These are phyloP conservation scores for Cataglyphis altisquamis DNA, from an alignment of 2,888 invertebrate species.

Conservation along the genomic window DNA sequence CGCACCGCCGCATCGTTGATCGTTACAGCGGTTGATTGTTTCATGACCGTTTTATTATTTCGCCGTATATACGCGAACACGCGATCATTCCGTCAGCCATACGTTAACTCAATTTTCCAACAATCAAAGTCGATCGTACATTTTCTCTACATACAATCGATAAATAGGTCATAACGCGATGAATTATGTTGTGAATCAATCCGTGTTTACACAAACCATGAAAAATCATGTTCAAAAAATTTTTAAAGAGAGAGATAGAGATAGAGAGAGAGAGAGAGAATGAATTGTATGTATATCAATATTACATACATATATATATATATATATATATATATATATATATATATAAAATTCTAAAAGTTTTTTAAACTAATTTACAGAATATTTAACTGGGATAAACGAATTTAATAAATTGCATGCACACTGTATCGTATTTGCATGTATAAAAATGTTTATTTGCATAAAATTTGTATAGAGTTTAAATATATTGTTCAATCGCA, in stretches of 20 bases:
- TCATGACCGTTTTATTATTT: slow-evolving; percentile 75
- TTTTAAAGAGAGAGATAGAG: background rate
- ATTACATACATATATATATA: background rate
- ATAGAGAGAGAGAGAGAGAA: background rate
- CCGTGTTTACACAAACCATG: background rate
- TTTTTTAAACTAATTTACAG: background rate
- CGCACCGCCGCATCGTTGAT: slow-evolving; percentile 67
- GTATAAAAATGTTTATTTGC: slow-evolving; percentile 19
- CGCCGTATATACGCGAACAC: slow-evolving; percentile 50
- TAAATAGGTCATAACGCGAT: slow-evolving; percentile 53
- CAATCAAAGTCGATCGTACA: slow-evolving; percentile 70
- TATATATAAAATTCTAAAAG: background rate
- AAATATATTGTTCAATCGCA: background rate
- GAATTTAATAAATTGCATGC: background rate
- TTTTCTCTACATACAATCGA: slow-evolving; percentile 49
- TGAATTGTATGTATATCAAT: background rate
- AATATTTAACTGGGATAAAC: slow-evolving; percentile 4
- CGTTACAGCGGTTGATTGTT: slow-evolving; percentile 72
- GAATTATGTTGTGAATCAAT: slow-evolving; percentile 39
- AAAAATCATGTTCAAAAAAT: background rate
- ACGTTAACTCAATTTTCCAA: slow-evolving; percentile 74
- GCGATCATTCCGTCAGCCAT: slow-evolving; percentile 40
- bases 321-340: too few relatives aligned
- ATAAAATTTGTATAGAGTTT: background rate
- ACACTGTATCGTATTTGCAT: background rate